Base-by-base conservation (phyloP, 2,888 invertebrate genomes). In the Enchytraeus crypticus region DNA sequence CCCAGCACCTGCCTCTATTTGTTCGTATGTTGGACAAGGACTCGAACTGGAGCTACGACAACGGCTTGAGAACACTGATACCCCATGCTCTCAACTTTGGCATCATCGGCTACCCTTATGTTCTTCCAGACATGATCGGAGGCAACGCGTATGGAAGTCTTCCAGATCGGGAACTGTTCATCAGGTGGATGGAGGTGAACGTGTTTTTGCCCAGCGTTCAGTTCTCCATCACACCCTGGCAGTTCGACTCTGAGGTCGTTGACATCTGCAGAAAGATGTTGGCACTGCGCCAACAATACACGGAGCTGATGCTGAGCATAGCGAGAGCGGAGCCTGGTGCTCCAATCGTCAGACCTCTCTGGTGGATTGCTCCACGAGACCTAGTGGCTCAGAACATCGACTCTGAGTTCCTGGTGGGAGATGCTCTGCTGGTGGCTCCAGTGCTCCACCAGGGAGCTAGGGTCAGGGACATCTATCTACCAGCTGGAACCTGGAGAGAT, bases 41-140 rank as follows among this genome's bases (percentile, higher is more conserved):
- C 63, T 90, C 92, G 0, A 86, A 88, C 0, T 96, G 96, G 96
- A 86, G 86, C 57, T 79, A 83, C 64, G 82, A 85, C 71, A 87
- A 87, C 74, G 90, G 89, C 0, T 80, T 90, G 0, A 79, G 84
- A 64, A 84, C 86, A 11, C 86, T 95, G 0, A 88, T 96, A 69
- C 91, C 93, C 0, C 89, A 91, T 0, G 87, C 91, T 61, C 79
- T 78, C 49, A 72, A 72, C 0, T 68, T 75, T 27, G 74, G 77
- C 21, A 84, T 93, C 29, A 88, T 93, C 69, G 96, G 96, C 0
- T 95, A 89, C 77, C 84, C 87, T 0, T 92, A 93, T 72, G 84
- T 93, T 47, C 86, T 95, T 82, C 91, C 93, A 0, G 93, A 95
- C 0, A 88, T 92, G 3, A 90, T 96, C 0, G 96, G 96, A 0